Evolutionary conservation across 2,113 vertebrate genomes (phyloP).

Genomic region (Peromyscus leucopus): DNA sequence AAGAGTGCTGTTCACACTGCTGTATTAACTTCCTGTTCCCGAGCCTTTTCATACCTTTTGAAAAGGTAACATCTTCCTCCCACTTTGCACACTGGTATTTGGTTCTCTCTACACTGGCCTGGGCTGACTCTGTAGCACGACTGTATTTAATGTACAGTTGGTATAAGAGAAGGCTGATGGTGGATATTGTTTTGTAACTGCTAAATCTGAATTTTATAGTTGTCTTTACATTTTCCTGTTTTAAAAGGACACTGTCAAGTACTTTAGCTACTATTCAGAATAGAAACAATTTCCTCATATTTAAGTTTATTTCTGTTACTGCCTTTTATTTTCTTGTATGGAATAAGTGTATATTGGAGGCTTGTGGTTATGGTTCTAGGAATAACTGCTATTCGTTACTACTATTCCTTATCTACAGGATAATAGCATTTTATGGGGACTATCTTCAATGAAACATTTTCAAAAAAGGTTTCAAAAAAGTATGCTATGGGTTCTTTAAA

Average conservation of each 20-base stretch:
- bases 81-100: constrained; percentile 68
- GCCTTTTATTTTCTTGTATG: constrained; percentile 62
- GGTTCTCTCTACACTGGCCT: neutral
- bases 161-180: neutral
- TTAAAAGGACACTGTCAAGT: constrained; percentile 85
- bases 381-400: constrained; percentile 50
- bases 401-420: neutral
- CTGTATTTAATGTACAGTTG: neutral
- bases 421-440: constrained; percentile 38
- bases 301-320: constrained; percentile 71
- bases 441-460: constrained; percentile 21
- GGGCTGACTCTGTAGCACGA: neutral
- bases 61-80: neutral
- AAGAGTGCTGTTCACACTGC: neutral
- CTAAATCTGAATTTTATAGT: constrained; percentile 56
- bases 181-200: constrained; percentile 41
- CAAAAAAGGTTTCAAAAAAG: neutral
- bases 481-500: neutral
- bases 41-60: neutral
- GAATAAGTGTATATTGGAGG: neutral
- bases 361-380: constrained; percentile 39
- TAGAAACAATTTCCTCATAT: constrained; percentile 43
- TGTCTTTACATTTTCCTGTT: constrained; percentile 66
- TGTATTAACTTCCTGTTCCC: neutral
- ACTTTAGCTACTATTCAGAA: constrained; percentile 39